Conservation (phyloP, 2,888 invertebrate genomes). For the Abrostola tripartita region DNA sequence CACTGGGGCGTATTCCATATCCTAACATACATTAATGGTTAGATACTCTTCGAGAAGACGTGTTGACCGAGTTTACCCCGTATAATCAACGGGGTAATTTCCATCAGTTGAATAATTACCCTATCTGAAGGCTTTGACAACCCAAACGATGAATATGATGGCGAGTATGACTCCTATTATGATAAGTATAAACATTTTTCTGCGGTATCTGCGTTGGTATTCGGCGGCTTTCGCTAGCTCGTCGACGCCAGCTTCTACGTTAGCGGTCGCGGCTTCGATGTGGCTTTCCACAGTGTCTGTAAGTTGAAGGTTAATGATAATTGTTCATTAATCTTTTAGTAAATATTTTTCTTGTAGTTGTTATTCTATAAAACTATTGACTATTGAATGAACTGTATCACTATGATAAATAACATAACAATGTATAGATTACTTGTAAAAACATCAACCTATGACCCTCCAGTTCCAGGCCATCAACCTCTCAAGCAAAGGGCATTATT, state of each 20-base stretch:
- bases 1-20: slow-evolving; percentile 41
- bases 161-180: slow-evolving; percentile 90
- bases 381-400: too few relatives aligned
- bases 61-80: slow-evolving; percentile 26
- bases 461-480: too few relatives aligned
- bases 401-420: too few relatives aligned
- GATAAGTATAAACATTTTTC: slow-evolving; percentile 92
- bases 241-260: slow-evolving; percentile 93
- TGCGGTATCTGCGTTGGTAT: slow-evolving; percentile 92
- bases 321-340: too few relatives aligned
- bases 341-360: too few relatives aligned
- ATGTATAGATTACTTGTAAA: too few relatives aligned
- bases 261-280: slow-evolving; percentile 92
- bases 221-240: slow-evolving; percentile 94
- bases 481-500: too few relatives aligned
- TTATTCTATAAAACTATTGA: too few relatives aligned
- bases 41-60: slow-evolving; percentile 36
- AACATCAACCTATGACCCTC: too few relatives aligned
- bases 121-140: slow-evolving; percentile 89
- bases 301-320: slow-evolving; percentile 51
- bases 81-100: slow-evolving; percentile 16
- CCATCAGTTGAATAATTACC: slow-evolving; percentile 3
- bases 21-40: slow-evolving; percentile 36
- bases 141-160: slow-evolving; percentile 91
- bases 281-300: slow-evolving; percentile 94